Base-by-base conservation (phyloP, 2,113 vertebrate genomes). In the Podarcis cretensis region DNA sequence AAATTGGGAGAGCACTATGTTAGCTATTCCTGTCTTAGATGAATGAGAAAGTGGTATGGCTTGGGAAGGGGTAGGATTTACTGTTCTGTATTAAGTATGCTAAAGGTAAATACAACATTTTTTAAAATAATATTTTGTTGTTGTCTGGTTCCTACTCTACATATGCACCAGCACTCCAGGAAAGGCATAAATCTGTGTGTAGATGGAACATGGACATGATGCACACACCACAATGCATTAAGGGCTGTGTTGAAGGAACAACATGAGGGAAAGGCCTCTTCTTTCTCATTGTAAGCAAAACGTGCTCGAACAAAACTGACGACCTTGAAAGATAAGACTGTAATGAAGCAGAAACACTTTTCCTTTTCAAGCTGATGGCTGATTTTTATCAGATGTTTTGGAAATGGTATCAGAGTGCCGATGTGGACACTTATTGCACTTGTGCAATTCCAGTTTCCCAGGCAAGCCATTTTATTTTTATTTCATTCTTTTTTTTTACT, bases 381-480 rank as follows among this genome's bases (percentile, higher is more conserved):
- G 96, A 97, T 97, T 92, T 95, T 96, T 97, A 97, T 97, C 96
- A 91, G 88, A 91, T 94, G 88, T 91, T 96, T 96, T 95, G 89
- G 88, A 95, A 96, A 93, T 85, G 3, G 85, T 92, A n/a, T 96
- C 81, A 89, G 85, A 91, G 82, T 83, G 9, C 75, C 89, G 54
- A 37, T 6, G 76, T 89, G 57, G 91, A 89, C 89, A 89, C 95
- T 95, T 79, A 92, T 85, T 92, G 35, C 32, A 76, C 74, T 89
- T 85, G 59, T 75, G 90, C 84, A 63, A 89, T 92, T 91, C 84
- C 63, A 84, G 81, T 54, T 90, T 92, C 92, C 37, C 68, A 84
- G 30, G 2, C 13, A 68, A 89, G 81, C 94, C 94, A 68, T 87
- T 93, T 91, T 91, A 20, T 37, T 43, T 23, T 77, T 77, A 74